Base-by-base conservation (phyloP, 2,797 vertebrate species). In the Parotocinclus haroldoi region DNA sequence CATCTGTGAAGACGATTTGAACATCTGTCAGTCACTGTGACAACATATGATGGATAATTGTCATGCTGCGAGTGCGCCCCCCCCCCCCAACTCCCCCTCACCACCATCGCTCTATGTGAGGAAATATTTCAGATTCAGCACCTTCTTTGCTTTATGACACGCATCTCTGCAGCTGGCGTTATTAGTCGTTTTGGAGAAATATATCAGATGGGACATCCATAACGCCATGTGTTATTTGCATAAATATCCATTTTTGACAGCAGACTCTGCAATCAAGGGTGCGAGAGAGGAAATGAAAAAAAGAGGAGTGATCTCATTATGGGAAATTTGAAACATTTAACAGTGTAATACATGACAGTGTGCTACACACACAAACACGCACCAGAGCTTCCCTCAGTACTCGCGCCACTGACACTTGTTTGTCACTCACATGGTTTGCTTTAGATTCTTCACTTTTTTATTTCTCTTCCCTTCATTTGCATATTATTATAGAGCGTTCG, bases 11-110 rank as follows among this genome's bases (percentile, higher is more conserved):
- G 70, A 77, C 73, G 65, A 75, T 77, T 77, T 68, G 54, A 79
- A 79, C 78, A 79, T 79, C 75, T 79, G 78, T 79, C 78, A 79
- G 72, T 79, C 78, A 79, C 71, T 75, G 62, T 73, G 69, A 74
- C 70, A 66, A 66, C 68, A 68, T 68, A 45, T 73, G 72, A 79
- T 69, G 70, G 73, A 77, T 73, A 73, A 75, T 65, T 75, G 75
- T 71, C 62, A 44, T 44, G 44, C 54, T 18, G 40, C 45, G 50
- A n/a, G n/a, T 51, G 27, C 37, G 49, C 44, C 58, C 57, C 45
- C 57, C 51, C 57, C 37, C 54, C 58, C 59, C 56, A 57, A n/a
- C 19, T 55, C 72, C 68, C 71, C 51, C 18, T 27, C n/a, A n/a
- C n/a, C n/a, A n/a, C n/a, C n/a, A n/a, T n/a, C n/a, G n/a, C 27